Evolutionary conservation across 2,888 invertebrate species (phyloP).

Genomic region (Nomada goodeniana): DNA sequence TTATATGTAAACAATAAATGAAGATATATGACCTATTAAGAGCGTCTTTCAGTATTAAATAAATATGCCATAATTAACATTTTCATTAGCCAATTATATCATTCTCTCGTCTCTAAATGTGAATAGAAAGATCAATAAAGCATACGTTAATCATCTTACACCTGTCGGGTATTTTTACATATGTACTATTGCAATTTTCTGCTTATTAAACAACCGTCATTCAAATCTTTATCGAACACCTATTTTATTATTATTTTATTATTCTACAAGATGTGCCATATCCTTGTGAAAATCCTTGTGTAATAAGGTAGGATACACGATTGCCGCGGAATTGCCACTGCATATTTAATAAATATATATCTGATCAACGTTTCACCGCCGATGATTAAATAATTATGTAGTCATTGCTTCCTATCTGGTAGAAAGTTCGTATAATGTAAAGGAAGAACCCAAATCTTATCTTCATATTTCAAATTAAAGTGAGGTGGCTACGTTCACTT

Average conservation of each 20-base stretch:
- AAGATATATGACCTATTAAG: too few relatives aligned
- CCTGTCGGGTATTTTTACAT: constrained; percentile 1
- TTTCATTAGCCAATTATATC: not conserved
- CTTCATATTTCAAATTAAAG: constrained; percentile 27
- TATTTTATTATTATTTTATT: constrained; percentile 32
- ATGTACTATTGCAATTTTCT: not conserved
- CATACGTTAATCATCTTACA: not conserved
- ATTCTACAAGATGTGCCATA: not conserved
- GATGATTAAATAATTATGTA: constrained; percentile 12
- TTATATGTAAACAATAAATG: not conserved
- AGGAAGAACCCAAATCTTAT: constrained; percentile 1
- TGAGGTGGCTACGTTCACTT: not conserved
- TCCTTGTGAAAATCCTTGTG: constrained; percentile 8
- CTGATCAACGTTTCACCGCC: not conserved
- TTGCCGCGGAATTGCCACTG: not conserved
- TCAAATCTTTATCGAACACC: constrained; percentile 1
- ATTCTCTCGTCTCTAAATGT: not conserved
- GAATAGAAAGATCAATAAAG: too few relatives aligned
- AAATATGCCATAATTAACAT: not conserved
- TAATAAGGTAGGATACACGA: constrained; percentile 9
- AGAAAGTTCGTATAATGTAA: constrained; percentile 17
- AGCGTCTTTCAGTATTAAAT: too few relatives aligned
- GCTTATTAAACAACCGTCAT: constrained; percentile 32
- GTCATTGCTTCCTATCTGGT: constrained; percentile 9
- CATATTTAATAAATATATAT: constrained; percentile 4